Base-by-base conservation (phyloP, 2,888 invertebrate species). In the Hydroisotoma schaefferi region DNA sequence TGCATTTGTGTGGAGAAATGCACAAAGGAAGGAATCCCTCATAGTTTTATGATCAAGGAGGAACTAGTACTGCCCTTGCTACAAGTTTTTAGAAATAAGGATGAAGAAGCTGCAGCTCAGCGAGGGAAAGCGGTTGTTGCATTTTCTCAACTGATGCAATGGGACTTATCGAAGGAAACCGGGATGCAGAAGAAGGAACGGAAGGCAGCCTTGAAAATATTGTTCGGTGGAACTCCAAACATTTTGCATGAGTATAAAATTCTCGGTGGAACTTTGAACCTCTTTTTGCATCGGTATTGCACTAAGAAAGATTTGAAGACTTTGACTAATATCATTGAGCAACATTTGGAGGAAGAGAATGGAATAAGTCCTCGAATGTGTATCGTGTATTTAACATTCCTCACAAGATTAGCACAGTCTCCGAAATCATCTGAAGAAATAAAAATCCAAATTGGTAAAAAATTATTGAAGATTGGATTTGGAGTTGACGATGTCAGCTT, bases 1-100 rank as follows among this genome's bases (percentile, higher is more conserved):
- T 63, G 63, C 43, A 25, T 59, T 15, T 59, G 58, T 47, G 60
- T 67, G 18, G 27, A 54, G 12, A 53, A 56, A 25, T 55, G 65
- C 15, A 46, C 62, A 4, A 52, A 60, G 12, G 51, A 23, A 2
- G 33, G 33, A 4, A 52, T 59, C n/a, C 59, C 55, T 23, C 29
- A 55, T 0, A 27, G 28, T 18, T 2, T 28, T 3, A 29, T 63
- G 5, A 23, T 63, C 2, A 26, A 27, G 4, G 52, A 58, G 25
- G 40, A 47, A 15, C 29, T 63, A 18, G 18, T 63, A 5, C n/a
- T 18, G 2, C 37, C 47, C 1, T 51, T 63, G 15, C 26, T 63
- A 1, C 40, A 56, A 23, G 63, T 63, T 8, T 63, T 58, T 38
- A 52, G 55, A 26, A 18, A 25, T 8, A 33, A 54, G 12, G 59